phyloP scores from a whole-genome alignment of 2,113 vertebrate species.

The Corythornis vintsioides region DNA sequence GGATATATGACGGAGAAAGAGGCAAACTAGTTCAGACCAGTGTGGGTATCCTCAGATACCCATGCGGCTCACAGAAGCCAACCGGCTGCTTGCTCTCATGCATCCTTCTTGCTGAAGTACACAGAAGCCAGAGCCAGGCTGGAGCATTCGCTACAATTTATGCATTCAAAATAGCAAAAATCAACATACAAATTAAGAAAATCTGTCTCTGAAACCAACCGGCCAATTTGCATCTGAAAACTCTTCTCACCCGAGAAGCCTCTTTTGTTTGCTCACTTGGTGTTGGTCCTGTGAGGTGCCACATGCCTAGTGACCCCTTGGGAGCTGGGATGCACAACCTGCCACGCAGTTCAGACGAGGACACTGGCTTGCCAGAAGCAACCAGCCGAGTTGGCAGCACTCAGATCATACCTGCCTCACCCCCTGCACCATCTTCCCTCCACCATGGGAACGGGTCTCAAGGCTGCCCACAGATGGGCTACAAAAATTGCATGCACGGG shows the following conservation, averaged over 20 bases:
- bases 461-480: background rate
- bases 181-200: constrained; percentile 31
- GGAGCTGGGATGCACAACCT: rapidly evolving
- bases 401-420: background rate
- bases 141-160: background rate
- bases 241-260: rapidly evolving
- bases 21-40: constrained; percentile 28
- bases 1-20: background rate
- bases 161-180: constrained; percentile 11
- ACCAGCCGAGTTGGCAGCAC: background rate
- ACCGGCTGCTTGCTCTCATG: background rate
- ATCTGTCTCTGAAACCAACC: background rate
- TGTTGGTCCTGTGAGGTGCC: background rate
- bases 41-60: background rate
- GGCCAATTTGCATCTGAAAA: background rate
- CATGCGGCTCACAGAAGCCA: background rate
- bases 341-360: background rate
- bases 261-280: background rate
- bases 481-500: background rate
- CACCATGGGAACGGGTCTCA: background rate
- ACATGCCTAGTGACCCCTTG: rapidly evolving
- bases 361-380: background rate
- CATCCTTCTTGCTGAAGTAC: background rate
- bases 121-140: background rate
- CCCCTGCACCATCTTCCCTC: background rate